phyloP scores from a whole-genome alignment of 2,113 vertebrate species.

The Atrichornis clamosus region DNA sequence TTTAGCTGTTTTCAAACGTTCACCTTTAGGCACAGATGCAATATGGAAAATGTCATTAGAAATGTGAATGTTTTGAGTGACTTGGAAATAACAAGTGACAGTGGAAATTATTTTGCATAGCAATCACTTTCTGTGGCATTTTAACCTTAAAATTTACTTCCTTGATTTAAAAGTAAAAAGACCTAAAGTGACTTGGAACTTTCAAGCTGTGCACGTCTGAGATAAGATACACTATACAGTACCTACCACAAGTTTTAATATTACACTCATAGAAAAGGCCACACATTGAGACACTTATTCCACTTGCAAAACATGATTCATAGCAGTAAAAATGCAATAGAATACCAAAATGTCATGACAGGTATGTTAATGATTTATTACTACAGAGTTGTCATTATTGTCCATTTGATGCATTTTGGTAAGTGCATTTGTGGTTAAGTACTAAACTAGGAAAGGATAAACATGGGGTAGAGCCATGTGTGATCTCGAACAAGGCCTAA shows the following conservation, averaged over 20 bases:
- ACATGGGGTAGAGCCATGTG: rapidly evolving
- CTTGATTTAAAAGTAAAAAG: not conserved
- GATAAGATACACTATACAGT: not conserved
- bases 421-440: not conserved
- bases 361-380: not conserved
- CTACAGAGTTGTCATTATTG: not conserved
- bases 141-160: not conserved
- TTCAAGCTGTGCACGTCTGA: not conserved
- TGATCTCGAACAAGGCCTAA: not conserved
- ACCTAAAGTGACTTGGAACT: not conserved
- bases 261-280: not conserved
- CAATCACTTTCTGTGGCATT: not conserved
- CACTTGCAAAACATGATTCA: not conserved
- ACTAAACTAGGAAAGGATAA: not conserved
- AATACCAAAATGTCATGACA: not conserved
- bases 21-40: not conserved
- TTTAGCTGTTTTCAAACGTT: not conserved
- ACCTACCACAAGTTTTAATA: not conserved
- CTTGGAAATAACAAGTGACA: not conserved
- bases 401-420: not conserved
- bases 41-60: not conserved
- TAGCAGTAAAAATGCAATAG: not conserved
- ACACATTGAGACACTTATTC: not conserved
- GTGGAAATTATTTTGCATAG: not conserved
- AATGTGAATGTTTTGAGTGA: not conserved